phyloP scores from a whole-genome alignment of 2,113 vertebrate species.

The Erythrolamprus reginae region DNA sequence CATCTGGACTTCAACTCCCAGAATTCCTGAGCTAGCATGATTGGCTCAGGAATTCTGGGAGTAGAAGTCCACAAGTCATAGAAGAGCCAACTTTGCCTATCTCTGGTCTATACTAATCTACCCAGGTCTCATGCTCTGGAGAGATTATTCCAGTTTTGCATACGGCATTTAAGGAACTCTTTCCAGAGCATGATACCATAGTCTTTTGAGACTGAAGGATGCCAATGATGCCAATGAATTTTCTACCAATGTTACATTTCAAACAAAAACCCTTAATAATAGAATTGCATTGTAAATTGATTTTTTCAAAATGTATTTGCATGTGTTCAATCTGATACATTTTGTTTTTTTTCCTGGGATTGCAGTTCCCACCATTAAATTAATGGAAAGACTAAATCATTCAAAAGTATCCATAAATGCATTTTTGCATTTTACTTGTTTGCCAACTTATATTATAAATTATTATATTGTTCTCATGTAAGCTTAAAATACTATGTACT shows the following conservation, averaged over 20 bases:
- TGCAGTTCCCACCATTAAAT: neutral
- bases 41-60: too few species aligned
- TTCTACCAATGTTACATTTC: neutral
- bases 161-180: too few species aligned
- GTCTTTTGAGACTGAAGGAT: too few species aligned
- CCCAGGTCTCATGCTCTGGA: too few species aligned
- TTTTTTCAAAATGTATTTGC: neutral
- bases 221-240: too few species aligned
- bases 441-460: neutral
- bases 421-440: neutral
- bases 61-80: too few species aligned
- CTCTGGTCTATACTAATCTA: too few species aligned
- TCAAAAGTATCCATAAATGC: neutral
- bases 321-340: neutral
- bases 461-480: neutral
- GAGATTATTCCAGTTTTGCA: too few species aligned
- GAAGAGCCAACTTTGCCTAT: too few species aligned
- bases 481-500: neutral
- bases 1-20: too few species aligned
- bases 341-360: neutral
- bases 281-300: neutral
- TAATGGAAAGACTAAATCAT: neutral
- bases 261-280: neutral
- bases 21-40: too few species aligned
- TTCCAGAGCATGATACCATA: too few species aligned